phyloP scores from a whole-genome alignment of 1,140 invertebrate species.

The Cryptotermes secundus region DNA sequence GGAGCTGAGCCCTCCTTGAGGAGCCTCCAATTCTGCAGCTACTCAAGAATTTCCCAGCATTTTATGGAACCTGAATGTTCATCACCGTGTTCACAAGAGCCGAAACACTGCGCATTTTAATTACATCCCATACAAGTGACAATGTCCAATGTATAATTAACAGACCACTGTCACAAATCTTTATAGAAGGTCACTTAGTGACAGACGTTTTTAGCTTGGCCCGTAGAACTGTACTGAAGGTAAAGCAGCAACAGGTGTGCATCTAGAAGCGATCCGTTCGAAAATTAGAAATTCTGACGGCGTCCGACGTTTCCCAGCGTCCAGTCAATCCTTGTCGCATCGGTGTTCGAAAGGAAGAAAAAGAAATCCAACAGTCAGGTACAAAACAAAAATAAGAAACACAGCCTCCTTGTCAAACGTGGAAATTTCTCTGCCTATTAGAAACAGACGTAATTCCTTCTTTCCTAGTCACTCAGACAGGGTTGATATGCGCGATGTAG shows the following conservation, averaged over 20 bases:
- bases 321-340: background rate
- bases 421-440: background rate
- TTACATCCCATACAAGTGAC: too few species aligned
- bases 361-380: background rate
- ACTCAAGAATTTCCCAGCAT: too few species aligned
- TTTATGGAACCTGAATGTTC: too few species aligned
- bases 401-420: background rate
- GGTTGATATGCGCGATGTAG: background rate
- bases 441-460: background rate
- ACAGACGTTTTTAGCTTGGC: background rate
- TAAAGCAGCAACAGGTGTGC: background rate
- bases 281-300: conserved; percentile 18
- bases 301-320: conserved; percentile 8
- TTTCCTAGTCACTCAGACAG: background rate
- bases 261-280: background rate
- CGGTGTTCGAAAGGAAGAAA: background rate
- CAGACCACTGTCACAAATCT: too few species aligned
- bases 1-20: too few species aligned
- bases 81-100: too few species aligned
- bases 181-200: too few species aligned
- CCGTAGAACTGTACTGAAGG: background rate
- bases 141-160: too few species aligned
- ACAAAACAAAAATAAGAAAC: background rate
- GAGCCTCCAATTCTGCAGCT: too few species aligned
- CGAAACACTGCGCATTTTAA: too few species aligned